These are phyloP conservation scores for Drosophila asahinai DNA, from an alignment of 1,140 invertebrate genomes.

Conservation along the genomic window DNA sequence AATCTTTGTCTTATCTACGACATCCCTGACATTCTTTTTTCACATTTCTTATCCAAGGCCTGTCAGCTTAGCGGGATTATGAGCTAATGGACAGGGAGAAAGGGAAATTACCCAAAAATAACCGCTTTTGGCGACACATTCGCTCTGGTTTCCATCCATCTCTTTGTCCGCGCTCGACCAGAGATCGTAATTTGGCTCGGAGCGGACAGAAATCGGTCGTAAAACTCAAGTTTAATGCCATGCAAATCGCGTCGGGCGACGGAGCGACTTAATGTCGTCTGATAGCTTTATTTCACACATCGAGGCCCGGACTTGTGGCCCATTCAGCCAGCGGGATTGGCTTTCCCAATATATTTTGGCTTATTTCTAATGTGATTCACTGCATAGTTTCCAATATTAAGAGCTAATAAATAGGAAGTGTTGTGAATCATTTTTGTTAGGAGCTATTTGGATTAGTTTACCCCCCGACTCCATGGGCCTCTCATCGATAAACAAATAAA, in stretches of 20 bases:
- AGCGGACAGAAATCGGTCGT: constrained; percentile 73
- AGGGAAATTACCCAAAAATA: constrained; percentile 8
- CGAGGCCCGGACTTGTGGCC: constrained; percentile 18
- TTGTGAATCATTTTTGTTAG: constrained; percentile 9
- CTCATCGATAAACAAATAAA: constrained; percentile 19
- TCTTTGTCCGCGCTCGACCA: constrained; percentile 28
- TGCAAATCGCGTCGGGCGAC: constrained; percentile 71
- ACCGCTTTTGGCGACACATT: constrained; percentile 21
- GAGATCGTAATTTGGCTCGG: constrained; percentile 50
- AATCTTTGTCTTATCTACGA: constrained; percentile 1
- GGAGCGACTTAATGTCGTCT: constrained; percentile 72
- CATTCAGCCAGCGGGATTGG: constrained; percentile 27
- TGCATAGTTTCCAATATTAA: neutral
- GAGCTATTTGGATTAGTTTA: constrained; percentile 2
- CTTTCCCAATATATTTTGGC: constrained; percentile 43
- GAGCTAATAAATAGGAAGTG: constrained; percentile 10
- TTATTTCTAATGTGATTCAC: constrained; percentile 47
- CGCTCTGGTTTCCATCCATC: constrained; percentile 41
- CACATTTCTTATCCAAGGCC: constrained; percentile 6
- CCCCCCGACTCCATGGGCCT: constrained; percentile 3
- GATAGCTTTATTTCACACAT: constrained; percentile 72
- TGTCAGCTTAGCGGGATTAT: neutral
- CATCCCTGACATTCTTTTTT: neutral
- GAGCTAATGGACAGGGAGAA: neutral
- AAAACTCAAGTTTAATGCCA: constrained; percentile 75